Evolutionary conservation across 1,140 invertebrate species (phyloP), one percentile per base, ranked within the genome.

Genomic region (Bombus terrestris): DNA sequence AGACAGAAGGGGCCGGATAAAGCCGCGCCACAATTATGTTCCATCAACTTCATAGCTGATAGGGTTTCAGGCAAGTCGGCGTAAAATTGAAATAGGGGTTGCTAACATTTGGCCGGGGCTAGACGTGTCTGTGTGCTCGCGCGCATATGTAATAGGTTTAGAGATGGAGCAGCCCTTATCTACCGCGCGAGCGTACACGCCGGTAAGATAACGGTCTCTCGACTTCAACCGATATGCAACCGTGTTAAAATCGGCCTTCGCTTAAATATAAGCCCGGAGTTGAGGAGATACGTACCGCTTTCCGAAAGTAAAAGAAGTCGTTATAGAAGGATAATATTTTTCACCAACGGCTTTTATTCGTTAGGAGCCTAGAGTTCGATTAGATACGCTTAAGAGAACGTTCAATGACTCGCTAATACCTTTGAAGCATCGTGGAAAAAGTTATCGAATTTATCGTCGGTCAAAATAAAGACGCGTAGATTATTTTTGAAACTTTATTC

Each of bases 11-110:
- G 37, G n/a, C 59, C 12, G 47, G 43, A 76, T 69, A 81, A 88
- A 73, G 41, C 83, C 64, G 53, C 32, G 39, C 22, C 43, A 43
- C 75, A 87, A 79, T 88, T 81, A 68, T 82, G 73, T 78, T 76
- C 62, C 57, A 62, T 76, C 73, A 72, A 76, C 64, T 37, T 47
- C 39, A 80, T 73, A 76, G 78, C 66, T 77, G 66, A 88, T 69
- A 77, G 69, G 73, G 66, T 76, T 81, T 77, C 83, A 9, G 35
- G 68, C 73, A 71, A 72, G 79, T 59, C 66, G 74, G 84, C 83
- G 86, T 83, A 83, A 90, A 88, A 90, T 88, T 83, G 71, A 77
- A 85, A 88, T 88, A 86, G 76, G 79, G 78, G 57, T 66, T 76
- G 77, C 80, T 78, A 68, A 86, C 71, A 66, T 86, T 82, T 43